These are phyloP conservation scores for Delphinapterus leucas DNA, from an alignment of 2,113 vertebrate species.

Conservation along the genomic window DNA sequence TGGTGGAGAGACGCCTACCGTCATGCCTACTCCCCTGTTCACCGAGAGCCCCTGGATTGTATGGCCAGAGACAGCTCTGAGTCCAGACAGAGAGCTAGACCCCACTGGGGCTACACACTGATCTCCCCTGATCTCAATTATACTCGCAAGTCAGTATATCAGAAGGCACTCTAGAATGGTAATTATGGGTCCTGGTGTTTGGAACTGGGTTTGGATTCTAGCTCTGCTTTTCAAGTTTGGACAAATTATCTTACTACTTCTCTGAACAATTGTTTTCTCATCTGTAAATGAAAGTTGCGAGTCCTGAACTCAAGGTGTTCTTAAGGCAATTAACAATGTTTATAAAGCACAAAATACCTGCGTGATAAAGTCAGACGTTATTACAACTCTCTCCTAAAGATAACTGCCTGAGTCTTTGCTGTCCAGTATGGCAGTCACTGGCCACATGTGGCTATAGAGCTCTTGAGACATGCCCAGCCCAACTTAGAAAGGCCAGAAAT, in stretches of 20 bases:
- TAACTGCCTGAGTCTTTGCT: background rate
- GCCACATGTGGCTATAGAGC: accelerated
- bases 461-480: background rate
- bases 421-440: background rate
- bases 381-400: background rate
- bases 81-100: background rate
- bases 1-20: constrained; percentile 66
- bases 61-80: background rate
- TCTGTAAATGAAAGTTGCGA: background rate
- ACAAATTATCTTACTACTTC: background rate
- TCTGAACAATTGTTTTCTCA: background rate
- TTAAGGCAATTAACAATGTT: background rate
- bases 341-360: background rate
- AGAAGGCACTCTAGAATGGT: background rate
- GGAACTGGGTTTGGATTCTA: background rate
- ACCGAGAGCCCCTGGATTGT: background rate
- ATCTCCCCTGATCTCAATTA: background rate
- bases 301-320: background rate
- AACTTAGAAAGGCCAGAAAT: background rate
- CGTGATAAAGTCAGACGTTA: background rate
- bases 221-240: background rate
- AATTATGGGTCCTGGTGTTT: background rate
- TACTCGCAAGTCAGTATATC: background rate
- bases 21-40: background rate
- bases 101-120: accelerated